These are phyloP conservation scores for Tyrannus savana DNA, from an alignment of 2,113 vertebrate genomes.

Conservation along the genomic window DNA sequence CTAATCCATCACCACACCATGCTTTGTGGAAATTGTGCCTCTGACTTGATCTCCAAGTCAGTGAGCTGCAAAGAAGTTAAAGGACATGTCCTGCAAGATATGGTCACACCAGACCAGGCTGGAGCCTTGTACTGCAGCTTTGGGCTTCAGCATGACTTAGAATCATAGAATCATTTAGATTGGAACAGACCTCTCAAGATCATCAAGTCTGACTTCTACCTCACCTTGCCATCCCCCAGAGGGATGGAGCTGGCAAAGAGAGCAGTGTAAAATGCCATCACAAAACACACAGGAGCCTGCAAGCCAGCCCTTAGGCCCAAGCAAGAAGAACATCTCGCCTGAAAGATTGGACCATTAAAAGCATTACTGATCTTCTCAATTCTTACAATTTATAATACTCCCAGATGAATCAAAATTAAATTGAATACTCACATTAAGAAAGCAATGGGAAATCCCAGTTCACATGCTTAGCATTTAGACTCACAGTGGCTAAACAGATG, in stretches of 20 bases:
- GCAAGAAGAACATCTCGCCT: background rate
- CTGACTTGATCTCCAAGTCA: background rate
- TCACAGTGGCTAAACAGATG: background rate
- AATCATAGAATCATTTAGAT: background rate
- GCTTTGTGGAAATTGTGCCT: background rate
- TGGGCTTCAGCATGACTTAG: background rate
- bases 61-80: background rate
- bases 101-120: background rate
- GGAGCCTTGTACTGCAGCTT: background rate
- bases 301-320: background rate
- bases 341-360: slow-evolving; percentile 8
- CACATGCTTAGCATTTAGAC: background rate
- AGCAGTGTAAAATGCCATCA: background rate
- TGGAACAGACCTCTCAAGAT: background rate
- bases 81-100: background rate
- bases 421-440: background rate
- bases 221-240: background rate
- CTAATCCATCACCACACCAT: background rate
- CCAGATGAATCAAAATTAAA: slow-evolving; percentile 12
- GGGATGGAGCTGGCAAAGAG: background rate
- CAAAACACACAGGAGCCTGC: background rate
- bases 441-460: slow-evolving; percentile 5
- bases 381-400: background rate
- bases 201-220: background rate
- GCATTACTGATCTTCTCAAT: background rate